Conservation (phyloP, 2,888 invertebrate species). For the Leptinotarsa peninsularis region DNA sequence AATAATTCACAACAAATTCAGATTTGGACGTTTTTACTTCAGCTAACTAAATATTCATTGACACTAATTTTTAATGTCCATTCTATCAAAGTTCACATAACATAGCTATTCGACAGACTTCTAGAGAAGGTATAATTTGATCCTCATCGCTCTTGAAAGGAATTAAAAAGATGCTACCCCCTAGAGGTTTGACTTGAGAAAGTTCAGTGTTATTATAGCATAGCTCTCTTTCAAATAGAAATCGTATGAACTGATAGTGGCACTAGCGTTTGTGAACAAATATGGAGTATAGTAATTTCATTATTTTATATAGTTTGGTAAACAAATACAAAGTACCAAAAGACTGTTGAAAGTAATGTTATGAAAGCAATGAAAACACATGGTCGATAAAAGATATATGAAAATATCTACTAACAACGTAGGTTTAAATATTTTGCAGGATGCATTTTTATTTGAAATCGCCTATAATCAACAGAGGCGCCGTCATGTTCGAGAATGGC, state of each 20-base stretch:
- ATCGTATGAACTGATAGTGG: too few species aligned
- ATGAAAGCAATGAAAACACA: constrained; percentile 5
- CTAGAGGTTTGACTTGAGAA: constrained; percentile 7
- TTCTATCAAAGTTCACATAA: constrained; percentile 12
- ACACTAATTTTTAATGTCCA: constrained; percentile 14
- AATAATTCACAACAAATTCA: constrained; percentile 12
- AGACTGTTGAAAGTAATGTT: constrained; percentile 8
- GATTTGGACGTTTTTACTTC: constrained; percentile 5
- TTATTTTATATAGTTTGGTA: constrained; percentile 12
- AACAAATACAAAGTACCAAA: constrained; percentile 12
- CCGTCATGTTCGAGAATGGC: not conserved
- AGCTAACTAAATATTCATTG: constrained; percentile 10
- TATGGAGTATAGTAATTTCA: constrained; percentile 9
- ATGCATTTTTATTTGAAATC: not conserved
- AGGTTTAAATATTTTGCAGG: constrained; percentile 2
- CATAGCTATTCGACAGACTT: constrained; percentile 14
- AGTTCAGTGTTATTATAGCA: not conserved
- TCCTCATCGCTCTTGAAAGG: constrained; percentile 11
- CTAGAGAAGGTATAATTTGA: constrained; percentile 8
- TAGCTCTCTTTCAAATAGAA: not conserved
- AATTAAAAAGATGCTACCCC: constrained; percentile 12
- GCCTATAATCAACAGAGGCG: constrained; percentile 7
- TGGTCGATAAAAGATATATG: not conserved
- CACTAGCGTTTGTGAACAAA: too few species aligned
- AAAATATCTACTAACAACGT: not conserved